A percentile compares a stretch with the other conserved stretches of the same genome.
Evolutionary conservation across 1,140 invertebrate genomes (phyloP).

Genomic region (Drosophila malerkotliana): DNA sequence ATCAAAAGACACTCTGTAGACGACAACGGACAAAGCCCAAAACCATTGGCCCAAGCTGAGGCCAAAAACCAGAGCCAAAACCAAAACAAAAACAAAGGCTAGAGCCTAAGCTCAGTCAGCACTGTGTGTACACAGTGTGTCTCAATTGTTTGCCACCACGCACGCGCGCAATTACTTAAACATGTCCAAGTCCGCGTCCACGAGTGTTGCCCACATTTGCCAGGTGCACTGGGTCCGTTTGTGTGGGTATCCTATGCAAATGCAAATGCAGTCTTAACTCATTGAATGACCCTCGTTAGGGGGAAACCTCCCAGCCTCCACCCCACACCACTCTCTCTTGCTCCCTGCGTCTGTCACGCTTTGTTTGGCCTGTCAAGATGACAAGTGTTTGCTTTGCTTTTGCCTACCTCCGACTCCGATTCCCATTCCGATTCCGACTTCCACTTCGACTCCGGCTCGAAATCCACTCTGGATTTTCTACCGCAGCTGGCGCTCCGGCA

Average conservation of each 20-base stretch:
- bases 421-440: not conserved
- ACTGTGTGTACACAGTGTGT: slow-evolving; percentile 65
- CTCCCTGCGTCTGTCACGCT: slow-evolving; percentile 73
- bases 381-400: slow-evolving; percentile 79
- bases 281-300: slow-evolving; percentile 79
- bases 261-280: slow-evolving; percentile 56
- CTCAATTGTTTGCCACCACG: slow-evolving; percentile 79
- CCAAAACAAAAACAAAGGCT: slow-evolving; percentile 58
- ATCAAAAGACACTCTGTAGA: slow-evolving; percentile 68
- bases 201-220: slow-evolving; percentile 70
- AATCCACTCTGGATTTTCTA: slow-evolving; percentile 15
- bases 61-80: slow-evolving; percentile 13
- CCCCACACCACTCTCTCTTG: slow-evolving; percentile 12
- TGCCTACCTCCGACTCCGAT: slow-evolving; percentile 29
- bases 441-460: not conserved
- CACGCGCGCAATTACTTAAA: slow-evolving; percentile 80
- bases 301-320: slow-evolving; percentile 16
- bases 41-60: slow-evolving; percentile 16
- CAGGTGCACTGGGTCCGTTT: slow-evolving; percentile 18
- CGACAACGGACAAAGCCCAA: slow-evolving; percentile 26
- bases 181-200: slow-evolving; percentile 67
- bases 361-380: slow-evolving; percentile 81
- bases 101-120: slow-evolving; percentile 8
- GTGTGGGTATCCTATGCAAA: slow-evolving; percentile 70
- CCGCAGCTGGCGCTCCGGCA: slow-evolving; percentile 65